phyloP scores from a whole-genome alignment of 2,113 vertebrate genomes.

The Psophia crepitans region DNA sequence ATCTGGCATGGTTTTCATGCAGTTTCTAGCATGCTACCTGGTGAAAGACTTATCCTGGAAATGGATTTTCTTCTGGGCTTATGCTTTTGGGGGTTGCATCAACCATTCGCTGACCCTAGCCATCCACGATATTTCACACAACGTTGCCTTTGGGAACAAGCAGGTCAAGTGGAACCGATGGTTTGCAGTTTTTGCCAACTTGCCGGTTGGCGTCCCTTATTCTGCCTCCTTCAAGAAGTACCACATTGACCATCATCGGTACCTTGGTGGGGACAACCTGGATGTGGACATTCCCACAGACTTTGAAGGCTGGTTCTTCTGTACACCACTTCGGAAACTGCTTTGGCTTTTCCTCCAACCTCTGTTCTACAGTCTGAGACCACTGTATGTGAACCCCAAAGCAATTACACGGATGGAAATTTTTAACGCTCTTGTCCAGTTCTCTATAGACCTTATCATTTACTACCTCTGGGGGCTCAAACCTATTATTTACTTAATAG shows the following conservation, averaged over 20 bases:
- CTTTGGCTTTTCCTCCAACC: conserved; percentile 93
- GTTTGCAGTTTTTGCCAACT: conserved; percentile 95
- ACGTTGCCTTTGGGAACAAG: conserved; percentile 90
- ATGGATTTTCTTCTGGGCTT: conserved; percentile 96
- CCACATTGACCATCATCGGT: conserved; percentile 96
- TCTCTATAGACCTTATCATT: conserved; percentile 77
- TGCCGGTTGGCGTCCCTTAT: conserved; percentile 91
- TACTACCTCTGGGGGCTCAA: conserved; percentile 87
- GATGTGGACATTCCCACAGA: conserved; percentile 93
- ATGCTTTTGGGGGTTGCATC: conserved; percentile 90
- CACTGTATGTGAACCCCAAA: conserved; percentile 89
- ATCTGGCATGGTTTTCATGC: conserved; percentile 85
- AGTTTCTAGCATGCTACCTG: conserved; percentile 89
- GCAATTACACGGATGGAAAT: conserved; percentile 86
- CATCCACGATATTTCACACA: conserved; percentile 98
- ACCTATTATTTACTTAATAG: conserved; percentile 88
- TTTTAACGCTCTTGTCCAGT: conserved; percentile 82
- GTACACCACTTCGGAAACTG: conserved; percentile 86
- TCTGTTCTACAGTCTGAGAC: conserved; percentile 87
- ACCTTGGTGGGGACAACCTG: conserved; percentile 87
- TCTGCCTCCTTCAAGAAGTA: conserved; percentile 98
- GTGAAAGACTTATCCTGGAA: conserved; percentile 87
- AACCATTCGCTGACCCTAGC: conserved; percentile 94
- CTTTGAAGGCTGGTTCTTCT: conserved; percentile 95
- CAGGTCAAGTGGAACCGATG: conserved; percentile 85